Percentiles rank a stretch among this genome's conserved stretches.
Evolutionary conservation across 2,888 invertebrate genomes (phyloP).

Genomic region (Micoletzkya japonica): DNA sequence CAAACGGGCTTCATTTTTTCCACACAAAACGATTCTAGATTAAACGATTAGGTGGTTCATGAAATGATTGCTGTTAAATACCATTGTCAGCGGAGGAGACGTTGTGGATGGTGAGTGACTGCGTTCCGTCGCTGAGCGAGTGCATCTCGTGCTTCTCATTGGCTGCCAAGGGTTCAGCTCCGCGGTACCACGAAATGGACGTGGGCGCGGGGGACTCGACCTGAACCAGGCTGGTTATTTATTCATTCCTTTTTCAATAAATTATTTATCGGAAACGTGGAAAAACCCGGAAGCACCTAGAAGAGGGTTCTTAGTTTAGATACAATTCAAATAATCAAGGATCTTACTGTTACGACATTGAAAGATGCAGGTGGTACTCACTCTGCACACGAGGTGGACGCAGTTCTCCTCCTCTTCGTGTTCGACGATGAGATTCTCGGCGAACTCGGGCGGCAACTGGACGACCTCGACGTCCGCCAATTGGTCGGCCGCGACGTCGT

Average conservation of each 20-base stretch:
- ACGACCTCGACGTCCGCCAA: slow-evolving; percentile 8
- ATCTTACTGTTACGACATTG: too few species aligned
- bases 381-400: slow-evolving; percentile 44
- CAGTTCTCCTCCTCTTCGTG: slow-evolving; percentile 41
- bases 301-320: neutral
- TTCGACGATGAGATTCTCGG: slow-evolving; percentile 42
- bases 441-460: slow-evolving; percentile 45
- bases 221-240: neutral
- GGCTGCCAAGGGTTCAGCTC: slow-evolving; percentile 36
- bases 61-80: neutral
- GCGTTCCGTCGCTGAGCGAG: slow-evolving; percentile 46
- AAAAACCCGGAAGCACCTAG: too few species aligned
- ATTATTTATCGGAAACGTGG: too few species aligned
- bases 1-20: too few species aligned
- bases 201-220: slow-evolving; percentile 32
- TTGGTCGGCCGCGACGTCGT: neutral
- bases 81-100: slow-evolving; percentile 35
- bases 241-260: too few species aligned
- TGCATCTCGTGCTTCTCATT: slow-evolving; percentile 45
- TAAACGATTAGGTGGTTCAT: neutral
- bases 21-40: neutral
- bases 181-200: slow-evolving; percentile 44
- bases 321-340: neutral
- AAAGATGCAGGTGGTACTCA: too few species aligned
- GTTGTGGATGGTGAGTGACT: slow-evolving; percentile 45